Base-by-base conservation (phyloP, 2,888 invertebrate species). In the Halictus ligatus region DNA sequence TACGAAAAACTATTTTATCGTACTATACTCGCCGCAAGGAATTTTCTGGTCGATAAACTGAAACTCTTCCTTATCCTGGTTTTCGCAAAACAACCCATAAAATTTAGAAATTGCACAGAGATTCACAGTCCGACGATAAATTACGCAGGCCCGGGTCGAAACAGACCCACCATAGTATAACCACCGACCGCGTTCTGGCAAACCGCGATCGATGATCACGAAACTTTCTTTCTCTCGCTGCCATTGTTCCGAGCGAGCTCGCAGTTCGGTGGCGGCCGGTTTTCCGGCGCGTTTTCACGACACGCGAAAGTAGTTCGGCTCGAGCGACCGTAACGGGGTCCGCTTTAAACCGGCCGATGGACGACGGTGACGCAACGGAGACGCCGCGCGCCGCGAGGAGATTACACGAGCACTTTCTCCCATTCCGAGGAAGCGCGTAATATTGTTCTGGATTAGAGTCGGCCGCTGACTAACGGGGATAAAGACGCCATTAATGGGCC, bases 381-480 rank as follows among this genome's bases (percentile, higher is more conserved):
- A 83, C 60, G 78, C 74, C 69, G 54, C 15, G 15, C 25, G 64
- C 64, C 64, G 13, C 54, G 81, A 54, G 7, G 21, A 46, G 81
- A 83, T 87, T 83, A 83, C 87, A 71, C 64, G 58, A 48, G 50
- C 78, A 90, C 89, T 90, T 90, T 89, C 90, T 86, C 89, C 75
- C 60, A 46, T 89, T 86, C 78, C 78, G 73, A 43, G 21, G 64
- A 69, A 75, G 64, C 79, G 71, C 79, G 75, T 83, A 83, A 87
- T 74, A 87, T 86, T 50, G 87, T 67, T 60, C 74, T 54, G 71
- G 78, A 83, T 80, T 75, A 79, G 67, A 67, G 74, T 35, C 48
- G 12, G 78, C 2, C 83, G 58, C 78, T 5, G 83, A 60, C 78
- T 83, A 75, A 78, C 69, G 80, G 81, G 85, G 81, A 50, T 81